phyloP scores from a whole-genome alignment of 2,888 invertebrate genomes.

The Patella pellucida region DNA sequence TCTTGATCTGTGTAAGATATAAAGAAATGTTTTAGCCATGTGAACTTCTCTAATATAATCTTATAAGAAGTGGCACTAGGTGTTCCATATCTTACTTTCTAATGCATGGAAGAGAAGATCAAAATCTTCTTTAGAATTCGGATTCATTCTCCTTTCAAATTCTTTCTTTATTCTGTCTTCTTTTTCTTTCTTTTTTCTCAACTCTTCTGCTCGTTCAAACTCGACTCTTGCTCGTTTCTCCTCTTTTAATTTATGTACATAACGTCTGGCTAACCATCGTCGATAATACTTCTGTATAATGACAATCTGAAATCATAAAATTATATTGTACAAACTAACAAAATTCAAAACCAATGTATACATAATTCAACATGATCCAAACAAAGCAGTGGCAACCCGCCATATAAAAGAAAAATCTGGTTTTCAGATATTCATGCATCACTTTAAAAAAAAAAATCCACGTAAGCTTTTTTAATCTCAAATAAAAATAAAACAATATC shows the following conservation, averaged over 20 bases:
- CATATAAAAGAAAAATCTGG: no score
- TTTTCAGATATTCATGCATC: no score
- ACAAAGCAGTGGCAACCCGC: no score
- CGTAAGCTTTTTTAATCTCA: no score
- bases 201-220: conserved; percentile 68
- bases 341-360: no score
- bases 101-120: conserved; percentile 70
- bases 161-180: conserved; percentile 68
- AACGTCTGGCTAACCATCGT: conserved; percentile 70
- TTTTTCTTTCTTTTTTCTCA: conserved; percentile 67
- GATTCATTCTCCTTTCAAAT: conserved; percentile 70
- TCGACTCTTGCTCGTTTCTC: conserved; percentile 64
- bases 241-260: conserved; percentile 64
- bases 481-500: no score
- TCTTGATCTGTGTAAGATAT: not conserved
- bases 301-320: conserved; percentile 56
- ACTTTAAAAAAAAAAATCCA: no score
- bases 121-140: conserved; percentile 71
- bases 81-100: conserved; percentile 62
- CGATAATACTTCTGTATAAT: conserved; percentile 71
- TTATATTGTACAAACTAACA: no score
- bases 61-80: no score
- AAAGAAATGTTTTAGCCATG: not conserved
- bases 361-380: no score
- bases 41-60: no score